Evolutionary conservation across 1,140 invertebrate species (phyloP).

Genomic region (roundworm (Caenorhabditis elegans)): DNA sequence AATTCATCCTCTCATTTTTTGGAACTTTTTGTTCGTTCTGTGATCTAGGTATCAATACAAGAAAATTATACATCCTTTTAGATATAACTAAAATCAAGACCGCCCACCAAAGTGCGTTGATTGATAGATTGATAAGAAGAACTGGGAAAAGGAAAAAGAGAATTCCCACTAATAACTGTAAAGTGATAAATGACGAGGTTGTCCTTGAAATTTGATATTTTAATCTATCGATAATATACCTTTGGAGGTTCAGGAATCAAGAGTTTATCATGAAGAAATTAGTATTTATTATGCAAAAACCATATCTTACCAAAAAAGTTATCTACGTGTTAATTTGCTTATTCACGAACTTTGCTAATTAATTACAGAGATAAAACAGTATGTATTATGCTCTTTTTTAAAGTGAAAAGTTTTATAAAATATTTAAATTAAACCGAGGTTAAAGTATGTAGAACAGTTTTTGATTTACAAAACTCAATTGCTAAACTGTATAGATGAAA

Average conservation of each 20-base stretch:
- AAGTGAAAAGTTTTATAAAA: too few species aligned
- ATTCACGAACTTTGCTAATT: too few species aligned
- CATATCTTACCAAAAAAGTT: too few species aligned
- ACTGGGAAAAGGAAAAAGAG: background rate
- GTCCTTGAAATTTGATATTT: background rate
- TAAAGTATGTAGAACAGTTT: too few species aligned
- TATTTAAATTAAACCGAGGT: too few species aligned
- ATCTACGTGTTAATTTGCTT: too few species aligned
- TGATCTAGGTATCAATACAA: background rate
- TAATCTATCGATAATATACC: background rate
- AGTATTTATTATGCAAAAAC: too few species aligned
- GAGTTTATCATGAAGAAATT: too few species aligned
- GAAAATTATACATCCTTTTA: background rate
- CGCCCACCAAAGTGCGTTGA: background rate
- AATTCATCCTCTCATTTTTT: background rate
- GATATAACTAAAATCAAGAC: background rate
- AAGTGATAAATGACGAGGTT: background rate
- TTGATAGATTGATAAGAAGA: background rate
- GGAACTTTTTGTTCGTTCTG: background rate
- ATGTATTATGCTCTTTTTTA: too few species aligned
- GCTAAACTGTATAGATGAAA: too few species aligned
- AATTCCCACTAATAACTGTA: background rate
- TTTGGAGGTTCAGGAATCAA: background rate
- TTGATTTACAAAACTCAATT: too few species aligned
- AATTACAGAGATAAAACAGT: too few species aligned